Base-by-base conservation (phyloP, 2,113 vertebrate species). In the Rutilus rutilus region DNA sequence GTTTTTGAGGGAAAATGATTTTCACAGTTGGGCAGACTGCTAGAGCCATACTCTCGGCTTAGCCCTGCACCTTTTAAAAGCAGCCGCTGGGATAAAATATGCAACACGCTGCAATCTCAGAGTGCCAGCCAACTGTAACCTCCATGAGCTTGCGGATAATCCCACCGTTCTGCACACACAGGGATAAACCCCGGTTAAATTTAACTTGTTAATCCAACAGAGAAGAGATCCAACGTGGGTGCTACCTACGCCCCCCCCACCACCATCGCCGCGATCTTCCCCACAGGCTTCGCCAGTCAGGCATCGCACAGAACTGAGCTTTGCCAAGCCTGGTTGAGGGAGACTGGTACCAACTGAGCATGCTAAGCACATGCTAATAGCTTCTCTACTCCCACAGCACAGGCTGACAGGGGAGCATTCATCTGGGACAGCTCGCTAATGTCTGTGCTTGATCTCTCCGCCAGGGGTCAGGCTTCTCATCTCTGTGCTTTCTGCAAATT, bases 111-210 rank as follows among this genome's bases (percentile, higher is more conserved):
- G 84, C 83, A 74, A 86, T 91, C 86, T 77, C 86, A 54, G 85
- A 82, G 79, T 79, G 77, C 86, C 87, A 86, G 79, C 25, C 60
- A 87, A 88, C 87, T 59, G 79, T 92, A 92, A 89, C 90, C 90
- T 91, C 87, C 83, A 77, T 88, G 89, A 92, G 89, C 86, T 88
- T 54, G 54, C 19, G 85, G 92, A 94, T 96, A 93, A 96, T 95
- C 94, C 89, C 52, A 65, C 67, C 88, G 87, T 94, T 94, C 91
- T 95, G 93, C 92, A 94, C 90, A 94, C 92, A 93, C 90, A 90
- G 92, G 92, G 91, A 93, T 94, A 93, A 94, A 94, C 91, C 87
- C 90, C 62, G 74, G 93, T 93, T 95, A 94, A 95, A 94, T 95
- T 94, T 93, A 95, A 93, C 92, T 93, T 64, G 64, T 87, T 96